These are phyloP conservation scores for Florisuga fusca DNA, from an alignment of 2,797 vertebrate species.

Conservation along the genomic window DNA sequence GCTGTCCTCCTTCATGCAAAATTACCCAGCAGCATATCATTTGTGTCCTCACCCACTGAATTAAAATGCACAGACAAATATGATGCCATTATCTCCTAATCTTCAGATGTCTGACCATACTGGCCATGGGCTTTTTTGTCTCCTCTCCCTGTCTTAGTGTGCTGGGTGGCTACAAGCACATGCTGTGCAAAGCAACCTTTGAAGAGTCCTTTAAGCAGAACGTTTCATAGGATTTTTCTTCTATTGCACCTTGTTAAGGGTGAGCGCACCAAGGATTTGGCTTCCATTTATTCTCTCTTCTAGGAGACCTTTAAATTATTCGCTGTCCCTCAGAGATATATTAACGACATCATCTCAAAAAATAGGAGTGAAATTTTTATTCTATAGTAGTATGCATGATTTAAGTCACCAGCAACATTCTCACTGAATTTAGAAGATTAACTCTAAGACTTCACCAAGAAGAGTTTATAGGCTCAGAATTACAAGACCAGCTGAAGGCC, in stretches of 20 bases:
- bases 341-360: background rate
- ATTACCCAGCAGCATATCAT: rapidly evolving
- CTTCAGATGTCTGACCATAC: background rate
- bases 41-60: background rate
- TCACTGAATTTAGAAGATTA: background rate
- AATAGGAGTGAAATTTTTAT: background rate
- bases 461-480: background rate
- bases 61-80: background rate
- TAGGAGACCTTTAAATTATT: background rate
- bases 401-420: background rate
- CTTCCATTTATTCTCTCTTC: background rate
- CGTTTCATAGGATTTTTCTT: background rate
- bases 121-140: background rate
- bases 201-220: background rate
- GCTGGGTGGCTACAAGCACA: background rate
- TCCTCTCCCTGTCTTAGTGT: background rate
- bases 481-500: background rate
- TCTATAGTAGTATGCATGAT: background rate
- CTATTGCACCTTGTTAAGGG: background rate
- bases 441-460: background rate
- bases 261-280: background rate
- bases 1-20: background rate
- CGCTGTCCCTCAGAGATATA: background rate
- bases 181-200: background rate
- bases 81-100: background rate